Conservation (phyloP, 2,888 invertebrate genomes). For the Eupithecia subumbrata region DNA sequence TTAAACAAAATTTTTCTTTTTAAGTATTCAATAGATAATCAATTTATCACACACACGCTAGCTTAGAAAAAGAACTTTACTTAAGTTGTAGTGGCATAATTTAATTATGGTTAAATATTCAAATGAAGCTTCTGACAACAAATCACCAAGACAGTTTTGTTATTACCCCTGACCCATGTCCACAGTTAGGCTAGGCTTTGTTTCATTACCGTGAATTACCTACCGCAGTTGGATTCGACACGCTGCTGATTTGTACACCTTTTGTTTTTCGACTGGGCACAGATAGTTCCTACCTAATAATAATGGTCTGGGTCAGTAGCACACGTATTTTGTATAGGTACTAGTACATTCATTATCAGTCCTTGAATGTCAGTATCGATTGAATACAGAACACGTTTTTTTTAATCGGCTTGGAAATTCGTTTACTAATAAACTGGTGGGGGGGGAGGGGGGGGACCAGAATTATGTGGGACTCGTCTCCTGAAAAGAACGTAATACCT, state of each 20-base stretch:
- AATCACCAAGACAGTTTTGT: conserved; percentile 1
- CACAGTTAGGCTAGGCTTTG: conserved; percentile 33
- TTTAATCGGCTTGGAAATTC: too few species aligned
- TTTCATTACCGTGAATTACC: conserved; percentile 25
- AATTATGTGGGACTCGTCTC: too few species aligned
- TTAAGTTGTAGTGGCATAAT: too few species aligned
- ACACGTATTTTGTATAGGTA: not conserved
- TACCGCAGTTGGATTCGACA: conserved; percentile 21
- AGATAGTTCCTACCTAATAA: conserved; percentile 6
- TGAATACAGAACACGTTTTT: not conserved
- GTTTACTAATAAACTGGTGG: too few species aligned
- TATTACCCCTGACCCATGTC: conserved; percentile 26
- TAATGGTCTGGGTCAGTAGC: conserved; percentile 10
- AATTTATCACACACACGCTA: too few species aligned
- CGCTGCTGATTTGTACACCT: conserved; percentile 5
- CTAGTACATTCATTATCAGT: not conserved
- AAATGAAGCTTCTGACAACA: not conserved
- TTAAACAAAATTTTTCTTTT: too few species aligned
- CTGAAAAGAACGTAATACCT: too few species aligned
- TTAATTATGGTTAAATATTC: too few species aligned
- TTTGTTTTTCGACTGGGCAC: conserved; percentile 25
- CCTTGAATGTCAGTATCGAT: not conserved
- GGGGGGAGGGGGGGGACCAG: too few species aligned
- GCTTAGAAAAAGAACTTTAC: too few species aligned
- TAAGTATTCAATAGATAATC: too few species aligned